Evolutionary conservation across 2,113 vertebrate species (phyloP), one percentile per base, ranked within the genome.

Genomic region (Tenebrosternarchus preto): DNA sequence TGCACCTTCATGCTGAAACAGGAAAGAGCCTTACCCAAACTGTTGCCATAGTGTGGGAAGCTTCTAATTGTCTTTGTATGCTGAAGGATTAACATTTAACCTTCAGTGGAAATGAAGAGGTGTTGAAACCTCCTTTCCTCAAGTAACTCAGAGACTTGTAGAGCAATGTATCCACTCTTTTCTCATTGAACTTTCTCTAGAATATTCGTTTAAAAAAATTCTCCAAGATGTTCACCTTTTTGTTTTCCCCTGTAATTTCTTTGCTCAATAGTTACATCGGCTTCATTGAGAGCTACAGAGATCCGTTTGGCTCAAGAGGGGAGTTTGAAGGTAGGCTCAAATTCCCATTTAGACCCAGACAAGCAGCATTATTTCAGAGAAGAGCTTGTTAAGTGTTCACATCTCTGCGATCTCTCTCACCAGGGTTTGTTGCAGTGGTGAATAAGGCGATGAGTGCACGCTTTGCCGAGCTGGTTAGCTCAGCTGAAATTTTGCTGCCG

Each of bases 271-370:
- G 96, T 87, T 96, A 97, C 83, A 97, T 97, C 57, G 96, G 96
- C 7, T 97, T 97, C 85, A 96, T 97, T 20, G 96, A 97, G 88
- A 97, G 96, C 90, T 97, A 97, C 91, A 92, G 96, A 75, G 96
- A 97, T 82, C 96, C 96, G 0, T 97, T 95, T 76, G 96, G 96
- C 77, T 97, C 96, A 88, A 92, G 96, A 68, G 96, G 96, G 82
- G 96, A 97, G 86, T 97, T 97, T 92, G 96, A 97, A 96, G 96
- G 96, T 95, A 86, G 76, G 69, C 25, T 77, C 59, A 24, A 56
- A 57, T 71, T 53, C 24, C 43, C 25, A 61, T 72, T 63, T 20
- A 33, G 36, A 7, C 46, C 1, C n/a, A 8, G 4, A 31, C 11
- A 2, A 16, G 4, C 22, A 20, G 25, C n/a, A 33, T 46, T 33